Base-by-base conservation (phyloP, 2,888 invertebrate genomes). In the Nysson spinosus region DNA sequence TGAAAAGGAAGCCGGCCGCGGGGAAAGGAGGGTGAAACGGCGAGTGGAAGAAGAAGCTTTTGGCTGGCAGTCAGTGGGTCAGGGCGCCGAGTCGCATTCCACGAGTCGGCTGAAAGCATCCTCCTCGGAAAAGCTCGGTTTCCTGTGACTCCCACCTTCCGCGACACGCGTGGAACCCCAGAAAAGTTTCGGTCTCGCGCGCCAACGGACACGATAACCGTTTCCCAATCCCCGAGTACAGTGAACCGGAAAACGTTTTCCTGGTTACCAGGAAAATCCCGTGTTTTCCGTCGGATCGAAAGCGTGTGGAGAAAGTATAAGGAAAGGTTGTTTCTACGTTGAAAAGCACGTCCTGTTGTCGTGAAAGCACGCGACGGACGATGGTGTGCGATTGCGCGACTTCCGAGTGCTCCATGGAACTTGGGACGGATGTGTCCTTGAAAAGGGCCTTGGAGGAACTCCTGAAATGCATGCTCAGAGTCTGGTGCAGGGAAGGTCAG, bases 401-500 rank as follows among this genome's bases (percentile, higher is more conserved):
- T 72, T 74, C 81, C 52, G 82, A 80, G 63, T 82, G 75, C 69
- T 79, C 83, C 62, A 57, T 77, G 69, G 81, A 84, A 54, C 64
- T 84, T 32, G 84, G 78, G 74, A 82, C 70, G 77, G 86, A 87
- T 63, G 88, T 88, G 62, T 89, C 91, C 54, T 85, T 93, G 51
- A 89, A 90, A 70, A 90, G 91, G 71, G 92, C 92, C 81, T 88
- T 95, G 80, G 94, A 95, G 85, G 94, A 95, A 83, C 89, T 95
- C 69, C 90, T 95, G 80, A 94, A 94, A 87, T 89, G 93, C 79
- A 95, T 95, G 95, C 90, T 95, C 79, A 89, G 94, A 83, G 90
- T 95, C 43, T 95, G 95, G 95, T 94, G 94, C 85, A 90, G 92
- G 77, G 93, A 95, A 85, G 92, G 92, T 75, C 90, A 93, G 87